Percentiles rank a stretch among this genome's conserved stretches.
Evolutionary conservation across 2,797 vertebrate species (phyloP).

Genomic region (Sternotherus odoratus): DNA sequence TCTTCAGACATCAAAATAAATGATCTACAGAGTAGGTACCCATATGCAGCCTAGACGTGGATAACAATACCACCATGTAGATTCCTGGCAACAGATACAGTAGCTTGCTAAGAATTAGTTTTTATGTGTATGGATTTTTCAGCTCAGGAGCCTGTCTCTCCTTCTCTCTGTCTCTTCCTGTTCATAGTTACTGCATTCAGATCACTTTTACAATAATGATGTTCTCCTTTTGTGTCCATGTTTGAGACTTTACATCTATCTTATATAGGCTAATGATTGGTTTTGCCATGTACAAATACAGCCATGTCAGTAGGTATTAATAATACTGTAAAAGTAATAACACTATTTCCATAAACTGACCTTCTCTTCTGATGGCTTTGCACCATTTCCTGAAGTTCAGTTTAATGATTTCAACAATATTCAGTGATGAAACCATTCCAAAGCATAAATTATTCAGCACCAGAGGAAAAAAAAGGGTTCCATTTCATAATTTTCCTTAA

Average conservation of each 20-base stretch:
- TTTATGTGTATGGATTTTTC: not conserved
- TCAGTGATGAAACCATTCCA: slow-evolving; percentile 72
- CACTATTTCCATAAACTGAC: slow-evolving; percentile 79
- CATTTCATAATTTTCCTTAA: slow-evolving; percentile 66
- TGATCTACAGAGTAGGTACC: not conserved
- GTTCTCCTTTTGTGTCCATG: slow-evolving; percentile 27
- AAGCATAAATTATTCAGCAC: slow-evolving; percentile 76
- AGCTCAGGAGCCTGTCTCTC: not conserved
- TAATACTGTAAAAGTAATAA: slow-evolving; percentile 75
- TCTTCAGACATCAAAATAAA: not conserved
- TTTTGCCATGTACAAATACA: slow-evolving; percentile 4
- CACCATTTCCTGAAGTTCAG: slow-evolving; percentile 76
- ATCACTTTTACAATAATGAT: slow-evolving; percentile 23
- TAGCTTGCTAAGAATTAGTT: not conserved
- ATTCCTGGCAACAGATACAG: not conserved
- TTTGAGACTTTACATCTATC: slow-evolving; percentile 56
- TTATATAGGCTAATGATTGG: slow-evolving; percentile 61
- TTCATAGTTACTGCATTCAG: not conserved
- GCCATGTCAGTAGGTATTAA: slow-evolving; percentile 74
- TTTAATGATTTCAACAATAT: slow-evolving; percentile 76
- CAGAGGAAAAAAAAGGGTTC: slow-evolving; percentile 56
- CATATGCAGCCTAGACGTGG: not conserved
- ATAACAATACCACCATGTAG: not conserved
- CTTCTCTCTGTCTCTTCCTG: not conserved
- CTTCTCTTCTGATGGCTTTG: slow-evolving; percentile 77